phyloP scores from a whole-genome alignment of 2,113 vertebrate species.

The Corapipo altera region DNA sequence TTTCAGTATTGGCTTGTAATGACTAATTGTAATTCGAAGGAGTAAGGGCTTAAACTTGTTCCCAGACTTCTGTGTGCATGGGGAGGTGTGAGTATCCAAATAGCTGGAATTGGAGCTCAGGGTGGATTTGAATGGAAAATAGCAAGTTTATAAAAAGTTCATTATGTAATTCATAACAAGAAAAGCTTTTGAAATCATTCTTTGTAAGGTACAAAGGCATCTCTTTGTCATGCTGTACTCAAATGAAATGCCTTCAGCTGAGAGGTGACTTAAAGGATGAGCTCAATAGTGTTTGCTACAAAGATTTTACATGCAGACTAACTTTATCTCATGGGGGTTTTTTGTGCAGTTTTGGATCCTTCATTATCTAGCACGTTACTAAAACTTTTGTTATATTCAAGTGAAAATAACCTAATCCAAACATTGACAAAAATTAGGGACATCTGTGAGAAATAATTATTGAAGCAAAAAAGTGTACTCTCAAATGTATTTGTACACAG shows the following conservation, averaged over 20 bases:
- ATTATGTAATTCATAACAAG: not conserved
- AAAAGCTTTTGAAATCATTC: not conserved
- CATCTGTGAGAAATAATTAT: not conserved
- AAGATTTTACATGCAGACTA: not conserved
- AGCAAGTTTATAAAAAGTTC: not conserved
- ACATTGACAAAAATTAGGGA: not conserved
- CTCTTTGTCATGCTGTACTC: not conserved
- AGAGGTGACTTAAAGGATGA: not conserved
- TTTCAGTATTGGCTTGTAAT: not conserved
- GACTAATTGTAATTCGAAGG: not conserved
- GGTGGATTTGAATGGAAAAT: not conserved
- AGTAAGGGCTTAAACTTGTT: not conserved
- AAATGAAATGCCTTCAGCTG: not conserved
- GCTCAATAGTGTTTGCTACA: not conserved
- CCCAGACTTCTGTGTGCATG: not conserved
- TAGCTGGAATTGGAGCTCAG: not conserved
- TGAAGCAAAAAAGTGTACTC: not conserved
- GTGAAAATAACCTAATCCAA: not conserved
- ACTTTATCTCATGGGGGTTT: not conserved
- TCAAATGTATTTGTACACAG: not conserved
- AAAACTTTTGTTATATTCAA: not conserved
- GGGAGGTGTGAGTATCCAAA: not conserved
- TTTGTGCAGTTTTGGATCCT: not conserved
- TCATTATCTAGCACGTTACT: not conserved
- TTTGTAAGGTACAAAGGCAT: not conserved